phyloP scores from a whole-genome alignment of 2,797 vertebrate species.

The Enteromius trimaculatus region DNA sequence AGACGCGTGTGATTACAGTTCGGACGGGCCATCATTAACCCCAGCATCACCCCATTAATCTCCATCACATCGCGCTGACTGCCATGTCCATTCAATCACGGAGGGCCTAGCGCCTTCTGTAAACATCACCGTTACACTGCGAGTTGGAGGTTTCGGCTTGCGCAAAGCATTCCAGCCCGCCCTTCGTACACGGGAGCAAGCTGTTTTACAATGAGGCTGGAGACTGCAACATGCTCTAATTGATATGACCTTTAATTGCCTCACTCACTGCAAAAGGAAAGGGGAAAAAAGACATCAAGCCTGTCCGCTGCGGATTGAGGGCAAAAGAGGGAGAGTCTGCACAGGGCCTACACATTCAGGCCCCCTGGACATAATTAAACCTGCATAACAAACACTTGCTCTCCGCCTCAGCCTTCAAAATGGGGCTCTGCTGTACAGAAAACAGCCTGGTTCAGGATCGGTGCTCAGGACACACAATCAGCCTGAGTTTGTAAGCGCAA shows the following conservation, averaged over 20 bases:
- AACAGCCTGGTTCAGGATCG: slow-evolving; percentile 73
- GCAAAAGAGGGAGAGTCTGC: slow-evolving; percentile 73
- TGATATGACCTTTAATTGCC: slow-evolving; percentile 87
- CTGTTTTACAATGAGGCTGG: slow-evolving; percentile 81
- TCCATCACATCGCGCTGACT: slow-evolving; percentile 57
- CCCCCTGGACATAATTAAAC: slow-evolving; percentile 86
- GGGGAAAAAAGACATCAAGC: slow-evolving; percentile 82
- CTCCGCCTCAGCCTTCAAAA: slow-evolving; percentile 73
- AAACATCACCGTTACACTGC: slow-evolving; percentile 49
- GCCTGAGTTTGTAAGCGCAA: slow-evolving; percentile 67
- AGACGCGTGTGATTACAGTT: slow-evolving; percentile 59
- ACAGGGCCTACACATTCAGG: slow-evolving; percentile 79
- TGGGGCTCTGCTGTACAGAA: slow-evolving; percentile 68
- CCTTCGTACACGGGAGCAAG: slow-evolving; percentile 74
- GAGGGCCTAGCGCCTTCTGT: slow-evolving; percentile 30
- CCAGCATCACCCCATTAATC: slow-evolving; percentile 63
- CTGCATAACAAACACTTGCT: slow-evolving; percentile 85
- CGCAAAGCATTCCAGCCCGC: slow-evolving; percentile 68
- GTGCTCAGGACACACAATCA: slow-evolving; percentile 71
- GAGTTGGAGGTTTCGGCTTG: slow-evolving; percentile 47
- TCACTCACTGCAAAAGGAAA: slow-evolving; percentile 77
- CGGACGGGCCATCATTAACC: slow-evolving; percentile 63
- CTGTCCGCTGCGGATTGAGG: slow-evolving; percentile 77
- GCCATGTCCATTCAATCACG: slow-evolving; percentile 56
- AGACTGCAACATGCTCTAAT: slow-evolving; percentile 84